Evolutionary conservation across 2,888 invertebrate genomes (phyloP).

Genomic region (Polymixis flavicincta): DNA sequence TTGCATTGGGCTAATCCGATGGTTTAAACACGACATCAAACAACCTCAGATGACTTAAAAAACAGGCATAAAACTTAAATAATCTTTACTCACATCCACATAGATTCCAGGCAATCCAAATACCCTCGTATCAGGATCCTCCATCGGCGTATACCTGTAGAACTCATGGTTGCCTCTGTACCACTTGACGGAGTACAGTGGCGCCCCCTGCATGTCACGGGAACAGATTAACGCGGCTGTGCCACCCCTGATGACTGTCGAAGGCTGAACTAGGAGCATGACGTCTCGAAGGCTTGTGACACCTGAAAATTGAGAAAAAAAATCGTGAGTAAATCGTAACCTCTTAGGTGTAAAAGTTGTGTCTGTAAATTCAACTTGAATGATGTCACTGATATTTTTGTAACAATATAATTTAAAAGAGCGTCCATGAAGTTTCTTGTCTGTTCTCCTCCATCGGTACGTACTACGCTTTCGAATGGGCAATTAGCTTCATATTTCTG

Average conservation of each 20-base stretch:
- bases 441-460: too few relatives aligned
- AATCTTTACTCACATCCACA: conserved; percentile 93
- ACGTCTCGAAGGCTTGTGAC: conserved; percentile 93
- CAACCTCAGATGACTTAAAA: neutral
- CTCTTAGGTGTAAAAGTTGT: neutral
- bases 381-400: too few relatives aligned
- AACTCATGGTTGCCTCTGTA: conserved; percentile 96
- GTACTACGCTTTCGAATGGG: too few relatives aligned
- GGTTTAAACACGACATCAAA: too few relatives aligned
- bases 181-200: conserved; percentile 96
- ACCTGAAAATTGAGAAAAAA: conserved; percentile 80
- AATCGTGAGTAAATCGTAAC: neutral
- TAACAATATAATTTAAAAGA: too few relatives aligned
- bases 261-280: conserved; percentile 92
- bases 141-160: conserved; percentile 95
- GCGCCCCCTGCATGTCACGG: conserved; percentile 94
- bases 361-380: neutral
- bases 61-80: neutral
- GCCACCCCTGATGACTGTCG: conserved; percentile 92
- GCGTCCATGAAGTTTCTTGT: too few relatives aligned
- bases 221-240: conserved; percentile 93
- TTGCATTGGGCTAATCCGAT: neutral
- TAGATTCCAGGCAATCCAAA: conserved; percentile 94
- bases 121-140: conserved; percentile 93
- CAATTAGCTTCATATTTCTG: too few relatives aligned